Evolutionary conservation across 2,113 vertebrate genomes (phyloP), one percentile per base, ranked within the genome.

Genomic region (Hippocampus zosterae): DNA sequence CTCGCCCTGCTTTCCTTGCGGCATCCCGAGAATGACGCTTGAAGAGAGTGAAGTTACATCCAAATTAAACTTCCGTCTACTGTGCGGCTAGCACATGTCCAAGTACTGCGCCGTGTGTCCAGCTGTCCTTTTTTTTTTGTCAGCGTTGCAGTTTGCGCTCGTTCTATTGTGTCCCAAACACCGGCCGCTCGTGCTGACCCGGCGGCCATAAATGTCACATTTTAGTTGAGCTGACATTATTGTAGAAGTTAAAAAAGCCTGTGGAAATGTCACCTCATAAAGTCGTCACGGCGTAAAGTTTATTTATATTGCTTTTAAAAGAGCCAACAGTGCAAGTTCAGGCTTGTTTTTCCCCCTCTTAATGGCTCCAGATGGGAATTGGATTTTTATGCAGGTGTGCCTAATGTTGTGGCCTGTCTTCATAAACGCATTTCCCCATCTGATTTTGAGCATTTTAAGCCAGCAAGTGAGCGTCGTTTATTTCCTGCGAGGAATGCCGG

Each of bases 21-120:
- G 83, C 74, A 88, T 85, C 80, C 74, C 59, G 81, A 64, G 85
- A 88, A 88, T 88, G 88, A 81, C 72, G 76, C 79, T 84, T 72
- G 25, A 84, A 73, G 67, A 57, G 75, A 65, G 76, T 76, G 74
- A 82, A 85, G 78, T 78, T 83, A 85, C 67, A 21, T 60, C 87
- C 88, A 90, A 85, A 85, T 87, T 88, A 88, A 90, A 85, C 85
- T 50, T 73, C 33, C 42, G 25, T 78, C 74, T 69, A 69, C 6
- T 63, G 71, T 53, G 75, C 68, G 82, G 78, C 77, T 70, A 21
- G 75, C 67, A 12, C 66, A 62, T 55, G 76, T 80, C 78, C 67
- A 60, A 33, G 57, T 60, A 16, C 15, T 33, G 15, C 2, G 33
- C 18, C 8, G 21, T 44, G 25, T 37, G 44, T 52, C 65, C 62